Evolutionary conservation across 2,113 vertebrate genomes (phyloP).

Genomic region (Cervus canadensis): DNA sequence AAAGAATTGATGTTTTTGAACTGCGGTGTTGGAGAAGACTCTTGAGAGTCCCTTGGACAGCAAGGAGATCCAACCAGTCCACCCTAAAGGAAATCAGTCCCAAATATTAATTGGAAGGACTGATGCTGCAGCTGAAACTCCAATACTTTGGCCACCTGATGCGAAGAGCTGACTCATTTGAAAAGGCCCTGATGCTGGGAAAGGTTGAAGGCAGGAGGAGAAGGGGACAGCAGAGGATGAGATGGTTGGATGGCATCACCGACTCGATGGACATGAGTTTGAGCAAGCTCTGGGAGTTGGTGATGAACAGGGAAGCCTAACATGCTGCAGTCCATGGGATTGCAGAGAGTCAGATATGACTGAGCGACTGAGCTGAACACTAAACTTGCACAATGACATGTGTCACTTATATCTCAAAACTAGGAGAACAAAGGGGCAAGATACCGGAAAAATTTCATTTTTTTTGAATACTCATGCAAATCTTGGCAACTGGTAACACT

Average conservation of each 20-base stretch:
- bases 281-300: not conserved
- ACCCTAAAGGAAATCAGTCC: not conserved
- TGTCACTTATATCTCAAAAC: not conserved
- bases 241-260: not conserved
- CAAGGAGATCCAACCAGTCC: not conserved
- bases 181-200: not conserved
- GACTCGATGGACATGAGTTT: not conserved
- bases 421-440: not conserved
- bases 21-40: not conserved
- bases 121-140: not conserved
- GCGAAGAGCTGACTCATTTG: not conserved
- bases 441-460: not conserved
- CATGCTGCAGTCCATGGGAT: not conserved
- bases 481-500: not conserved
- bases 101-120: not conserved
- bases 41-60: not conserved
- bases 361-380: not conserved
- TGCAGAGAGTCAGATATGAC: not conserved
- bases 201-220: not conserved
- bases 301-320: not conserved
- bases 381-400: not conserved
- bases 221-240: not conserved
- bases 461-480: not conserved
- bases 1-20: not conserved
- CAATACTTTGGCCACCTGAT: not conserved